Evolutionary conservation across 2,888 invertebrate species (phyloP).

Genomic region (Pristionchus arcanus): DNA sequence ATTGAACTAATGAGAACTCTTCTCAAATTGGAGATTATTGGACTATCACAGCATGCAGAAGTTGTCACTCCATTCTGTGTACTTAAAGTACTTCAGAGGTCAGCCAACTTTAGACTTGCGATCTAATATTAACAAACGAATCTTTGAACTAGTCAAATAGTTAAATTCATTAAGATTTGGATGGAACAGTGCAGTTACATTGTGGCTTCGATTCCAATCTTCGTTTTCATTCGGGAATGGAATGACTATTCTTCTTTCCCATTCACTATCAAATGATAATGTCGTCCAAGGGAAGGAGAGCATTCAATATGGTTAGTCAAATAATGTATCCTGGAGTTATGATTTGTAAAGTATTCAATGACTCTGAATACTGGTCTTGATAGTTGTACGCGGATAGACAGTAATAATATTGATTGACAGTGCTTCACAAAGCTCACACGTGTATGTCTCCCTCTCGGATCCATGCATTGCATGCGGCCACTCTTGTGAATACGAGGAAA

Average conservation of each 20-base stretch:
- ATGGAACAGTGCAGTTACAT: background rate
- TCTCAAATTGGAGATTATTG: constrained; percentile 36
- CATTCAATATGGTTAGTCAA: background rate
- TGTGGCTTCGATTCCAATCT: constrained; percentile 37
- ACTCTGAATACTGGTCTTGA: too few species aligned
- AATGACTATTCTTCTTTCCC: constrained; percentile 7
- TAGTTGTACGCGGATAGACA: background rate
- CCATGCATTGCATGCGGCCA: constrained; percentile 1
- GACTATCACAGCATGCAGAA: background rate
- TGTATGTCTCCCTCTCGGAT: constrained; percentile 31
- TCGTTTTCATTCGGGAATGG: constrained; percentile 34
- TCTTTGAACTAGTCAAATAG: background rate
- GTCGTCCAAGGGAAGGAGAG: background rate
- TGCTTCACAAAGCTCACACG: constrained; percentile 20
- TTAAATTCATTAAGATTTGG: background rate
- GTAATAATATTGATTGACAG: background rate
- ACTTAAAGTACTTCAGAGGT: constrained; percentile 9
- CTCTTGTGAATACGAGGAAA: background rate
- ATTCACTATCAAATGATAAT: background rate
- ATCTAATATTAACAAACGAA: background rate
- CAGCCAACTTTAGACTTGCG: background rate
- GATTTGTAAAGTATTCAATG: background rate
- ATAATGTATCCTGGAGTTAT: background rate
- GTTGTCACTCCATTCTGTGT: background rate
- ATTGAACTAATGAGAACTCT: constrained; percentile 40